Evolutionary conservation across 2,888 invertebrate genomes (phyloP).

Genomic region (Andrena bucephala): DNA sequence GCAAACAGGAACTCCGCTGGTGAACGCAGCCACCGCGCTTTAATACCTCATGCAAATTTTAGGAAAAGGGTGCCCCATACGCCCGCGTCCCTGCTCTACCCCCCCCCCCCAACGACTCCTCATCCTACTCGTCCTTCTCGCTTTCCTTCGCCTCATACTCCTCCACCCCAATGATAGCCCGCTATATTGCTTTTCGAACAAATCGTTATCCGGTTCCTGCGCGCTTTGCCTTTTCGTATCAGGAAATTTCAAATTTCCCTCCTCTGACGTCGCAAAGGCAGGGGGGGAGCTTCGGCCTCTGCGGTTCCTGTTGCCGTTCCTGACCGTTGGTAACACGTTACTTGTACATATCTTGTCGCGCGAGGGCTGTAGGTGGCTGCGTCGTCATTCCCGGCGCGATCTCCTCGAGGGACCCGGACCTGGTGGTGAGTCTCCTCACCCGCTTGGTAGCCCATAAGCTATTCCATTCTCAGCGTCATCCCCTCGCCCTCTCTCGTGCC

Average conservation of each 20-base stretch:
- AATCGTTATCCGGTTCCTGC: constrained; percentile 82
- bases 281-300: background rate
- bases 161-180: constrained; percentile 74
- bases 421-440: constrained; percentile 35
- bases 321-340: too few relatives aligned
- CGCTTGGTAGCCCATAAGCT: constrained; percentile 34
- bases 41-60: constrained; percentile 85
- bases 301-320: background rate
- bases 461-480: constrained; percentile 49
- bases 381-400: constrained; percentile 67
- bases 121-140: constrained; percentile 66
- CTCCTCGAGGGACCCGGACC: constrained; percentile 65
- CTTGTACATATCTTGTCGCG: too few relatives aligned
- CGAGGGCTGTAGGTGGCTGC: too few relatives aligned
- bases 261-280: background rate
- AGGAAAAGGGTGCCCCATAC: constrained; percentile 79
- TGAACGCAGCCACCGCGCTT: constrained; percentile 83
- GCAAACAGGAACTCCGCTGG: constrained; percentile 83
- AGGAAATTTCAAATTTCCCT: constrained; percentile 64
- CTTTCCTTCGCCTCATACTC: constrained; percentile 71
- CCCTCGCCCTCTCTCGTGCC: constrained; percentile 1
- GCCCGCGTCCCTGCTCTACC: constrained; percentile 54
- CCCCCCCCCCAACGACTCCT: constrained; percentile 46
- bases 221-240: constrained; percentile 51
- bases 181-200: constrained; percentile 85